Percentiles rank a stretch among this genome's conserved stretches.
Evolutionary conservation across 2,797 vertebrate species (phyloP).

Genomic region (Coluber constrictor): DNA sequence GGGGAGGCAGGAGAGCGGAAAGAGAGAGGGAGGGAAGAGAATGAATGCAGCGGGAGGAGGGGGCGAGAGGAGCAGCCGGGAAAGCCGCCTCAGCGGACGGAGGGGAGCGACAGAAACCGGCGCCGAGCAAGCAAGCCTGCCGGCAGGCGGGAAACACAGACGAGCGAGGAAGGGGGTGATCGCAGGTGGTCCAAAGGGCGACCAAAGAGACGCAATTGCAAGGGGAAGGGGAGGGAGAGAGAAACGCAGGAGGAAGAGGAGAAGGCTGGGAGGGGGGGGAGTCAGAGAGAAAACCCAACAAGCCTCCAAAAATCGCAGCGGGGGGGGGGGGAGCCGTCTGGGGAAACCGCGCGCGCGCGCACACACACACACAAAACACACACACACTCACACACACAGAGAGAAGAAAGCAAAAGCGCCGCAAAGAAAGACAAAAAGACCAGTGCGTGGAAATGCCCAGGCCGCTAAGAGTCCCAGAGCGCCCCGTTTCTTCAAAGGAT

Average conservation of each 20-base stretch:
- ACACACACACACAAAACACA: rapidly evolving
- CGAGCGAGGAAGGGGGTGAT: background rate
- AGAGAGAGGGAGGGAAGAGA: background rate
- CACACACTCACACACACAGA: rapidly evolving
- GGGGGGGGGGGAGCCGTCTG: background rate
- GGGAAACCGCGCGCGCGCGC: background rate
- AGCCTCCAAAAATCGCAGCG: background rate
- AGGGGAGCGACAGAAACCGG: background rate
- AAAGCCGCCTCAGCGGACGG: background rate
- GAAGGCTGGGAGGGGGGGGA: background rate
- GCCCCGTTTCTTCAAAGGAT: background rate
- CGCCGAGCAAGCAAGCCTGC: background rate
- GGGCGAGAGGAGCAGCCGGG: background rate
- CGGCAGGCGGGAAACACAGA: background rate
- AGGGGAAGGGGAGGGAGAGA: background rate
- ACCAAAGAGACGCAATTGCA: background rate
- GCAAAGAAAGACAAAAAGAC: too few relatives aligned
- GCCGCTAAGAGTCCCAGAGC: background rate
- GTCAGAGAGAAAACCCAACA: too few relatives aligned
- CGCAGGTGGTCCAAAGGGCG: background rate
- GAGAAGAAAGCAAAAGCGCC: background rate
- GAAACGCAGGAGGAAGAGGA: background rate
- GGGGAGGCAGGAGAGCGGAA: background rate
- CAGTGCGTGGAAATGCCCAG: background rate
- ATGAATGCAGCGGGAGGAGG: background rate